These are phyloP conservation scores for Stichodactyla helianthus DNA, from an alignment of 64 coral and sea anemone genomes.

Conservation along the genomic window DNA sequence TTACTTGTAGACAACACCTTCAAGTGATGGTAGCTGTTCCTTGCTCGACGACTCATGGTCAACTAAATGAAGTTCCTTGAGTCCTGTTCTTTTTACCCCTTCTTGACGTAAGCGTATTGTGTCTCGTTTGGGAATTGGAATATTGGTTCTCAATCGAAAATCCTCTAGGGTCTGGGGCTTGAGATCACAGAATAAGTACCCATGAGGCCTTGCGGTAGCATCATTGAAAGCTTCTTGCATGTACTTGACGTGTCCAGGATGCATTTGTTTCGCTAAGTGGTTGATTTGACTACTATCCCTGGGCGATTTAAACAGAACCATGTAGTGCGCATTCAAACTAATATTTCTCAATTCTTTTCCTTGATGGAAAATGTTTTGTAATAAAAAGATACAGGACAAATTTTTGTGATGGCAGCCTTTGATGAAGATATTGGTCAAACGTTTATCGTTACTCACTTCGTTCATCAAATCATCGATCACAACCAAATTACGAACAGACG, in stretches of 20 bases:
- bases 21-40: conserved; percentile 51
- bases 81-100: conserved; percentile 15
- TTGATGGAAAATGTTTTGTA: conserved; percentile 18
- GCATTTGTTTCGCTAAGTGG: background rate
- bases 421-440: too few species aligned
- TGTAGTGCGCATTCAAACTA: conserved; percentile 32
- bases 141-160: conserved; percentile 29
- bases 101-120: conserved; percentile 32
- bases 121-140: conserved; percentile 38
- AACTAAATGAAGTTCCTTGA: background rate
- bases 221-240: conserved; percentile 7
- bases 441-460: background rate
- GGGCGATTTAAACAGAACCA: background rate
- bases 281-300: too few species aligned
- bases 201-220: conserved; percentile 33
- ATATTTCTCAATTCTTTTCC: background rate
- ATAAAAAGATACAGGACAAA: background rate
- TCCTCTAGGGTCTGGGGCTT: conserved; percentile 40
- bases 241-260: conserved; percentile 2
- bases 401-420: too few species aligned
- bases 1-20: conserved; percentile 48
- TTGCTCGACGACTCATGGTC: conserved; percentile 51
- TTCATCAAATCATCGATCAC: conserved; percentile 31
- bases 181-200: conserved; percentile 60
- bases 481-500: too few species aligned